These are phyloP conservation scores for Buphagus erythrorhynchus DNA, from an alignment of 2,797 vertebrate genomes.

Conservation along the genomic window DNA sequence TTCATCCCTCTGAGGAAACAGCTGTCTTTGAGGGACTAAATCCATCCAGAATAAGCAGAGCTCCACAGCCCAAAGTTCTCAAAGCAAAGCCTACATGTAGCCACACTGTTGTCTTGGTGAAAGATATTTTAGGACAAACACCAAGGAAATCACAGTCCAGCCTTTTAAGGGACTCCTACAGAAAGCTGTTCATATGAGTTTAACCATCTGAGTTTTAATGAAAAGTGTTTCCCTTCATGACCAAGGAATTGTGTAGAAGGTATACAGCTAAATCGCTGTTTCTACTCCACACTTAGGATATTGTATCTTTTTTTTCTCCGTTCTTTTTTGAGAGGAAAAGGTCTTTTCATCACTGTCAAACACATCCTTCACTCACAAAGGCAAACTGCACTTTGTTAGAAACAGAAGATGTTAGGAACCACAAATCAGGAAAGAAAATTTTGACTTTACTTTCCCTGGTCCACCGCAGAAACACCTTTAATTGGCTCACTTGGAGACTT, in stretches of 20 bases:
- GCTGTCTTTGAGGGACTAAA: not conserved
- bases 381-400: not conserved
- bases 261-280: not conserved
- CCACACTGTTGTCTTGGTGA: not conserved
- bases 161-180: not conserved
- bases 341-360: not conserved
- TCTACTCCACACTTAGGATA: not conserved
- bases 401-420: not conserved
- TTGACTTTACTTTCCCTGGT: not conserved
- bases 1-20: not conserved
- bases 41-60: not conserved
- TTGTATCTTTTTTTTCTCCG: fast-evolving
- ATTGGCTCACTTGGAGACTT: not conserved
- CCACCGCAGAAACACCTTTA: not conserved
- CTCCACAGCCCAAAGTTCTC: not conserved
- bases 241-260: not conserved
- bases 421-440: not conserved
- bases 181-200: not conserved
- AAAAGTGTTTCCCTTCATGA: not conserved
- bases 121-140: not conserved
- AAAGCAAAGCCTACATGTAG: not conserved
- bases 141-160: not conserved
- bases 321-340: not conserved
- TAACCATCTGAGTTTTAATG: not conserved
- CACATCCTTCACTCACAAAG: not conserved